These are phyloP conservation scores for Percina caprodes DNA, from an alignment of 2,113 vertebrate species.

Conservation along the genomic window DNA sequence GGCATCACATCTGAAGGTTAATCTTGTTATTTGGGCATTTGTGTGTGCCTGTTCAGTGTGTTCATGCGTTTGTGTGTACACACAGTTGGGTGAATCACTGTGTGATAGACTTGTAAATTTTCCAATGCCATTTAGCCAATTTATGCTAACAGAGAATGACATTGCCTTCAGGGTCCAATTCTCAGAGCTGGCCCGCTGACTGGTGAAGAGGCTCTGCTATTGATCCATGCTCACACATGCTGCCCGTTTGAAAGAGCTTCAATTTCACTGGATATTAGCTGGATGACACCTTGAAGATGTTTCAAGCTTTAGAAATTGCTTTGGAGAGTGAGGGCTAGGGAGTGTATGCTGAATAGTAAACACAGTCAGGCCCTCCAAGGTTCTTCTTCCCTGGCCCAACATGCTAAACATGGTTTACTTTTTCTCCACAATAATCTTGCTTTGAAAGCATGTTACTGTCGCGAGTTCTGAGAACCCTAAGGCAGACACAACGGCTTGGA, in stretches of 20 bases:
- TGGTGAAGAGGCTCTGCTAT: slow-evolving; percentile 36
- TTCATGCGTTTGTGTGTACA: slow-evolving; percentile 20
- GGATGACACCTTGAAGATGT: slow-evolving; percentile 57
- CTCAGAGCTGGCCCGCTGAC: slow-evolving; percentile 26
- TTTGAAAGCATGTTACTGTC: no score
- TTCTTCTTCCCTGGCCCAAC: not conserved
- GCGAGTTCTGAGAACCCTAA: no score
- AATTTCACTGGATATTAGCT: slow-evolving; percentile 53
- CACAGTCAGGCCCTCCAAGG: not conserved
- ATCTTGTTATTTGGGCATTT: slow-evolving; percentile 6
- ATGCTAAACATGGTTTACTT: not conserved
- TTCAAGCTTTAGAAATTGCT: slow-evolving; percentile 23
- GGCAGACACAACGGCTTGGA: no score
- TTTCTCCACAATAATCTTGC: no score
- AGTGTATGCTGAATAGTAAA: slow-evolving; percentile 15
- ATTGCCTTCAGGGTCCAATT: slow-evolving; percentile 61
- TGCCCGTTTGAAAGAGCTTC: slow-evolving; percentile 38
- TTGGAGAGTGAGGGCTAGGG: slow-evolving; percentile 10
- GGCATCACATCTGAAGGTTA: slow-evolving; percentile 62
- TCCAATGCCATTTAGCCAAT: slow-evolving; percentile 48
- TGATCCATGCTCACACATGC: slow-evolving; percentile 43
- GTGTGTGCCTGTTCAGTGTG: not conserved
- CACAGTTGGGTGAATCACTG: slow-evolving; percentile 26
- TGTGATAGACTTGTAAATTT: slow-evolving; percentile 50
- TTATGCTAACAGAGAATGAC: slow-evolving; percentile 61